These are phyloP conservation scores for Calliphora vicina DNA, from an alignment of 1,140 invertebrate species.

Conservation along the genomic window DNA sequence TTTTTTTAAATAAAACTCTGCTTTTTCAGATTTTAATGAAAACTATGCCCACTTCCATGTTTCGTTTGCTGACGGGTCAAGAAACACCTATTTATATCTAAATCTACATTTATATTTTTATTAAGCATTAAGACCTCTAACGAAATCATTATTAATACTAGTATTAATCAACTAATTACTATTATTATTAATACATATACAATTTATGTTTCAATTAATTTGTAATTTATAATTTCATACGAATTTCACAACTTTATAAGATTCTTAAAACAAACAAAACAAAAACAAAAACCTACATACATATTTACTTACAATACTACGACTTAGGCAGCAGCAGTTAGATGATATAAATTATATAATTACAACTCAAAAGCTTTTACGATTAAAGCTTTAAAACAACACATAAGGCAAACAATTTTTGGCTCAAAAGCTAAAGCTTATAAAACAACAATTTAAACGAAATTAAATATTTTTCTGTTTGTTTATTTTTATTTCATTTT, in stretches of 20 bases:
- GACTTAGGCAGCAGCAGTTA: background rate
- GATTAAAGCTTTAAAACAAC: background rate
- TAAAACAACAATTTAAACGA: background rate
- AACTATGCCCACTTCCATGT: slow-evolving; percentile 99
- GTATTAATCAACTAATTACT: background rate
- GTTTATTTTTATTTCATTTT: background rate
- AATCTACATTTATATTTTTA: slow-evolving; percentile 47
- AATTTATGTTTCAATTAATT: background rate
- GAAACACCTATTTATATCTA: slow-evolving; percentile 99
- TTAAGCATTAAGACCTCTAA: slow-evolving; percentile 1
- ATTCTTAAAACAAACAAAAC: background rate
- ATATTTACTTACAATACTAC: background rate
- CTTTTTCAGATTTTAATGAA: slow-evolving; percentile 97
- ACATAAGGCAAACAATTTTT: background rate
- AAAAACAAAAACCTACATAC: background rate
- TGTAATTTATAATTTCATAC: background rate
- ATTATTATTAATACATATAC: background rate
- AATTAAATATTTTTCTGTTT: background rate
- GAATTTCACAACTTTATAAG: background rate
- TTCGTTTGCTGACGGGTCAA: slow-evolving; percentile 97
- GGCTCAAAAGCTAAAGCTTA: background rate
- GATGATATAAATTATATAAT: background rate
- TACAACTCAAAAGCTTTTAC: background rate
- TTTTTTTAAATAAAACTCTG: no score
- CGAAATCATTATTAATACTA: slow-evolving; percentile 6